Base-by-base conservation (phyloP, 2,888 invertebrate species). In the Platerodrilus igneus region DNA sequence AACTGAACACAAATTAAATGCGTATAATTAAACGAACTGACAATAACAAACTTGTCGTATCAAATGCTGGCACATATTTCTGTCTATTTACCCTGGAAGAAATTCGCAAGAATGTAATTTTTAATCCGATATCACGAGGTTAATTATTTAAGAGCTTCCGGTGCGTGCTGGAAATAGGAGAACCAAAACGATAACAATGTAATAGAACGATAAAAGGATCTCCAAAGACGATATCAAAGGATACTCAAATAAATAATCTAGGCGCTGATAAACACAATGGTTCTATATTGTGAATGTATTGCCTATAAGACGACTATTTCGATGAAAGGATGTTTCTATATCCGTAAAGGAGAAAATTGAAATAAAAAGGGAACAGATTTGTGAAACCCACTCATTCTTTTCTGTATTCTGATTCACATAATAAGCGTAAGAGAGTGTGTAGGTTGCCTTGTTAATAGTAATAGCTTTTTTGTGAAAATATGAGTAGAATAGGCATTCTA, bases 231-330 rank as follows among this genome's bases (percentile, higher is more conserved):
- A 49, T 46, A 49, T 27, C 23, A 34, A 37, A 37, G 39, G 31
- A 36, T 37, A 34, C 46, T 41, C 38, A 48, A 48, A 48, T 47
- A 48, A 48, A 48, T 48, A 48, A 48, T 48, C 48, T 46, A 46
- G 43, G 46, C 43, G 37, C 35, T 37, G 41, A 46, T 48, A 48
- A 48, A 48, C 45, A 41, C 41, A 40, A 45, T 33, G 37, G 41
- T 34, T 34, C 45, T 32, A 45, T 45, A 36, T 35, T 27, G 39
- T 13, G 35, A 29, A 35, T 36, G 45, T 41, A 41, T 45, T 36
- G 41, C 33, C 32, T 41, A 33, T 23, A 33, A 33, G 41, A 41
- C 41, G 45, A 32, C 37, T 37, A 18, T 33, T 34, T 41, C 36
- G 32, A 45, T 41, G 40, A 41, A 41, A 39, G 34, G 30, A 37